Base-by-base conservation (phyloP, 2,888 invertebrate species). In the Litoditis marina region DNA sequence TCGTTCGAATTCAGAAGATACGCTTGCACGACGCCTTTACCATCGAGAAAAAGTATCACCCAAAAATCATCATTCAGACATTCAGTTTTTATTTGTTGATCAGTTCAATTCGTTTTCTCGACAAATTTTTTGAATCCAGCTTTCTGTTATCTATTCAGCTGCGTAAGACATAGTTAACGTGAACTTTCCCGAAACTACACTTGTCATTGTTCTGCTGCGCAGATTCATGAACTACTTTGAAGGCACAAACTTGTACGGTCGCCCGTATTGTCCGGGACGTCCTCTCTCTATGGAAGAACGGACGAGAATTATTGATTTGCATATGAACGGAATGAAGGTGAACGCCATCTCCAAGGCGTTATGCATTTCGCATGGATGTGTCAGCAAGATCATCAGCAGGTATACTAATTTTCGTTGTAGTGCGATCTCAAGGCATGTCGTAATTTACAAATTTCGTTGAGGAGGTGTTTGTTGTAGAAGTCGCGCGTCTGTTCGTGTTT, bases 311-410 rank as follows among this genome's bases (percentile, higher is more conserved):
- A 80, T 81, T 39, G 69, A 79, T 32, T 66, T 77, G 22, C 79
- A 78, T 59, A 76, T 71, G 44, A 68, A 52, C 22, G 81, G 81
- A 34, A 81, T 81, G 81, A 81, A 81, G 63, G 75, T 74, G 36
- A 81, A 81, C 63, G 81, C 81, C 27, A 81, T 81, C 54, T 81
- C 80, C 22, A 81, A 81, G 62, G 68, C 69, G 16, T 65, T 81
- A 27, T 81, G 81, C 58, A 81, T 81, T 44, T 81, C 80, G 1
- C 81, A 81, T 55, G 81, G 81, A 6, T 81, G 81, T 62, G 81
- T 81, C 8, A 78, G 77, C 56, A 81, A 81, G 63, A 81, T 81
- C 39, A 81, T 81, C 52, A 78, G 77, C 16, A 64, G 78, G 75
- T 76, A 44, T 16, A 39, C n/a, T 25, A 19, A n/a, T n/a, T 19